A percentile compares a stretch with the other conserved stretches of the same genome.
Conservation (phyloP, 92 coral and sea anemone genomes). For the Actinernus sp. region DNA sequence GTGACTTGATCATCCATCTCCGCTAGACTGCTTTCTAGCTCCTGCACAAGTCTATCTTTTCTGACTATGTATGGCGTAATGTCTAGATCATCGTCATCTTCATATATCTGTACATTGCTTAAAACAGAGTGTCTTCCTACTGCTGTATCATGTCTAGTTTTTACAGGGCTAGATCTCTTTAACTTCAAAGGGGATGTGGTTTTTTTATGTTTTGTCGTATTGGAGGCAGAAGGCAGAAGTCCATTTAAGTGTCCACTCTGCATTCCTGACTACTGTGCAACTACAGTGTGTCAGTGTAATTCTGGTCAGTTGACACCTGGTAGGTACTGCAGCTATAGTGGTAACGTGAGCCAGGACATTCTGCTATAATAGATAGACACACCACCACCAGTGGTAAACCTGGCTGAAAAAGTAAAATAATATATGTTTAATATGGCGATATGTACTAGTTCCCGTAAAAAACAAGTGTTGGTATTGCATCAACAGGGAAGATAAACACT, state of each 20-base stretch:
- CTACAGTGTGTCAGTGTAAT: too few species aligned
- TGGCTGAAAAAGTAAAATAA: too few species aligned
- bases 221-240: neutral
- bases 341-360: too few species aligned
- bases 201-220: too few species aligned
- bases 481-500: too few species aligned
- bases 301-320: too few species aligned
- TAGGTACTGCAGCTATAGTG: too few species aligned
- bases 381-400: too few species aligned
- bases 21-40: conserved; percentile 80
- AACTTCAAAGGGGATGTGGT: neutral
- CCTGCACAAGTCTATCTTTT: conserved; percentile 85
- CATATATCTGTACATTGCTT: neutral
- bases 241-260: neutral
- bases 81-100: conserved; percentile 65
- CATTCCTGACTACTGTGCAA: neutral
- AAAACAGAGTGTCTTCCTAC: neutral
- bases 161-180: neutral
- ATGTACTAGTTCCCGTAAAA: too few species aligned
- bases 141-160: neutral
- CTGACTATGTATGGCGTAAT: conserved; percentile 60
- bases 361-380: too few species aligned
- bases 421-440: too few species aligned
- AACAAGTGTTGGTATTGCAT: too few species aligned
- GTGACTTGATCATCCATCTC: conserved; percentile 81